Conservation (phyloP, 2,888 invertebrate species). For the Rhagonycha fulva region DNA sequence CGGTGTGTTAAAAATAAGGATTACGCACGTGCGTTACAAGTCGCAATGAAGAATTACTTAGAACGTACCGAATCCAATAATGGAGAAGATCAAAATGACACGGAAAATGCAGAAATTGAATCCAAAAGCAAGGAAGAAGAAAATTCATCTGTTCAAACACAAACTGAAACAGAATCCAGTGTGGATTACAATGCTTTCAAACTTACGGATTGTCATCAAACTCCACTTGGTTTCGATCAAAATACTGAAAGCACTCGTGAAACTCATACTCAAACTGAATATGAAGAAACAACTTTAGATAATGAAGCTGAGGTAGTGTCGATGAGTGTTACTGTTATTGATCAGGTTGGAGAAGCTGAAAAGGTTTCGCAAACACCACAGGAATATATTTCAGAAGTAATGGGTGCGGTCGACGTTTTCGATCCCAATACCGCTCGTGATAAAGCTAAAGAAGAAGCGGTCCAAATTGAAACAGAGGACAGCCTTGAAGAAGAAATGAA, state of each 20-base stretch:
- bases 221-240: not conserved
- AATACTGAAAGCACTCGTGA: not conserved
- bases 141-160: not conserved
- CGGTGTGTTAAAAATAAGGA: not conserved
- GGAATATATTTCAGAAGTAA: not conserved
- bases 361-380: not conserved
- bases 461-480: too few species aligned
- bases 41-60: not conserved
- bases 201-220: not conserved
- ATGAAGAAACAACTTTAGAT: not conserved
- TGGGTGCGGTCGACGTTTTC: not conserved
- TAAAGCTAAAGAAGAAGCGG: too few species aligned
- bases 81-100: not conserved
- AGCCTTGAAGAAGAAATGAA: too few species aligned
- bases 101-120: not conserved
- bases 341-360: constrained; percentile 2
- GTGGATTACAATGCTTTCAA: not conserved
- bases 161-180: not conserved
- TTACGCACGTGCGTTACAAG: not conserved
- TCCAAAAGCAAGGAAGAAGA: not conserved
- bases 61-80: not conserved
- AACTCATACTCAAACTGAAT: not conserved
- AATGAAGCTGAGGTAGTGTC: not conserved
- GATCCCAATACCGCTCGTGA: not conserved
- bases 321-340: not conserved